Evolutionary conservation across 1,140 invertebrate species (phyloP).

Genomic region (Wasmannia auropunctata): DNA sequence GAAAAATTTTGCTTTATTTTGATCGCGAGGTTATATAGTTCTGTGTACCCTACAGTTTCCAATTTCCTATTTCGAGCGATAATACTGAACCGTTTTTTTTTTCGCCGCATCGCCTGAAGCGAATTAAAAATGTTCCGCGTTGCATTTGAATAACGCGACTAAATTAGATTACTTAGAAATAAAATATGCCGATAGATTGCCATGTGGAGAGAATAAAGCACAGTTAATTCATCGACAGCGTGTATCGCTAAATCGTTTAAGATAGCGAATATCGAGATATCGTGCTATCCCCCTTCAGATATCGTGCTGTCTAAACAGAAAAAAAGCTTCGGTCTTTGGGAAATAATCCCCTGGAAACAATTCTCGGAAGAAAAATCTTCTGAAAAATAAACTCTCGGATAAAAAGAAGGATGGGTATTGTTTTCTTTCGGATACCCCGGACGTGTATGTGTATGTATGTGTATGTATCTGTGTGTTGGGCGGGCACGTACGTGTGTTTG

Average conservation of each 20-base stretch:
- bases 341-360: slow-evolving; percentile 29
- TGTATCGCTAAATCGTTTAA: slow-evolving; percentile 19
- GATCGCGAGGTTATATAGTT: background rate
- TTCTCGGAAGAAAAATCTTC: slow-evolving; percentile 27
- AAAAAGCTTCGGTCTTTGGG: slow-evolving; percentile 10
- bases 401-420: slow-evolving; percentile 46
- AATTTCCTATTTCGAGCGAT: background rate
- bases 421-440: slow-evolving; percentile 12
- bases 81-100: background rate
- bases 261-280: background rate
- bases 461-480: background rate
- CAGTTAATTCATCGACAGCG: slow-evolving; percentile 20
- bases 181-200: background rate
- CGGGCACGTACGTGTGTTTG: background rate
- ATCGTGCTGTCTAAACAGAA: background rate
- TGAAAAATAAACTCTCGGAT: slow-evolving; percentile 38
- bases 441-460: too few relatives aligned
- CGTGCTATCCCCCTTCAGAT: background rate
- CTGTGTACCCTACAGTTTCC: background rate
- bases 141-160: background rate
- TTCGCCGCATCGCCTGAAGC: background rate
- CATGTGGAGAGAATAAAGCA: background rate
- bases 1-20: background rate
- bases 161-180: background rate
- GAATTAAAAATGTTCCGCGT: background rate